Conservation (phyloP, 2,113 vertebrate species). For the Brachyhypopomus occidentalis region DNA sequence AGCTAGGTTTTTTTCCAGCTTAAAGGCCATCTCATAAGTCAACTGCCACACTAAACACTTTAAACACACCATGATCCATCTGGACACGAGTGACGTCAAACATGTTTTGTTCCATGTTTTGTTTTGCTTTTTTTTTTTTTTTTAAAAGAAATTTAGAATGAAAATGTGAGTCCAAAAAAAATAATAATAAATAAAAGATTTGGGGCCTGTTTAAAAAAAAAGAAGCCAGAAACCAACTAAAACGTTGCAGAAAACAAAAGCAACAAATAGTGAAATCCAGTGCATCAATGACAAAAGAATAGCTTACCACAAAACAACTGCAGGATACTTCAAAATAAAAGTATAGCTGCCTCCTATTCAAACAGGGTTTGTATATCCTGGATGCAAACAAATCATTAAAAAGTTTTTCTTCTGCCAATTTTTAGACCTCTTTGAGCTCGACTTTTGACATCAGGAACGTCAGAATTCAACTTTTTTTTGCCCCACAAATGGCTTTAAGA, state of each 20-base stretch:
- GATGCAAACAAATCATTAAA: not conserved
- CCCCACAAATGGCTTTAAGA: not conserved
- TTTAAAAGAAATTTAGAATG: too few species aligned
- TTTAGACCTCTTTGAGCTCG: not conserved
- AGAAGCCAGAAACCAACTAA: not conserved
- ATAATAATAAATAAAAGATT: not conserved
- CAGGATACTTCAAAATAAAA: not conserved
- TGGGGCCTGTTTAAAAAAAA: not conserved
- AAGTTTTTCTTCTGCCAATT: not conserved
- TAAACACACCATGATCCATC: not conserved
- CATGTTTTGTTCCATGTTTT: not conserved
- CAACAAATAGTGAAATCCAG: slow-evolving; percentile 42
- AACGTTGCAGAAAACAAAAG: not conserved
- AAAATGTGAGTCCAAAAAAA: not conserved
- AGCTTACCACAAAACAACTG: not conserved
- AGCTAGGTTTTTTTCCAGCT: slow-evolving; percentile 11
- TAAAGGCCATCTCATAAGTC: slow-evolving; percentile 21
- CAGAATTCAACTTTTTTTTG: too few species aligned
- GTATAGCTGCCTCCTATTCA: slow-evolving; percentile 32
- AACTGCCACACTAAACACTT: not conserved
- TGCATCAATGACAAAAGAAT: slow-evolving; percentile 44
- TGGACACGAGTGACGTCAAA: not conserved
- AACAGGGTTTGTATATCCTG: not conserved
- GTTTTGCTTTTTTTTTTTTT: too few species aligned
- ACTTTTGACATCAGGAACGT: too few species aligned